Conservation (phyloP, 2,113 vertebrate species). For the Daubentonia madagascariensis region DNA sequence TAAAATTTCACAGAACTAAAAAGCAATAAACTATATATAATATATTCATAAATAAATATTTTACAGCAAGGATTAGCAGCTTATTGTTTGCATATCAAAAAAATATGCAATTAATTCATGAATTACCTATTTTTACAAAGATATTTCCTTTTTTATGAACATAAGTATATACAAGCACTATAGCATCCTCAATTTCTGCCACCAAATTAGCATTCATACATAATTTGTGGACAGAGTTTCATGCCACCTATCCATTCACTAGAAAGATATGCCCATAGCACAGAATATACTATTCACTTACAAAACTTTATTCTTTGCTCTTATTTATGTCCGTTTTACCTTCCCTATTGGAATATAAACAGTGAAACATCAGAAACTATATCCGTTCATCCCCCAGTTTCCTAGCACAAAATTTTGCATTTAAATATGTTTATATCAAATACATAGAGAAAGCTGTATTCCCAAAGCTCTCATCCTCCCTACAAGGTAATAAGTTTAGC, state of each 20-base stretch:
- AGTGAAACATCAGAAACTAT: background rate
- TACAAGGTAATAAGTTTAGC: background rate
- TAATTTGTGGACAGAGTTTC: background rate
- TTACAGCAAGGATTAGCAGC: background rate
- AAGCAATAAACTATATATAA: background rate
- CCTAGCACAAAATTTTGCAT: background rate
- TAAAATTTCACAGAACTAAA: background rate
- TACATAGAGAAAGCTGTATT: background rate
- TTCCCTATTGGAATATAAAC: background rate
- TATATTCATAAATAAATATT: background rate
- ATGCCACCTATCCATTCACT: background rate
- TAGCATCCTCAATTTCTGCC: background rate
- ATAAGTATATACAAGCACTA: background rate
- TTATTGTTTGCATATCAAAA: background rate
- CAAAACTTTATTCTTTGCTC: background rate
- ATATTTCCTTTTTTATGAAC: too few species aligned
- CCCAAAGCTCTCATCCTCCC: background rate
- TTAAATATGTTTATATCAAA: background rate
- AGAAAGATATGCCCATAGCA: background rate
- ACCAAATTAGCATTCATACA: background rate
- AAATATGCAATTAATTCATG: background rate
- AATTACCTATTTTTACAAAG: background rate
- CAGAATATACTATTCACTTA: background rate
- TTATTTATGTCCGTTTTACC: background rate
- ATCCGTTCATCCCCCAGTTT: background rate